A percentile compares a stretch with the other conserved stretches of the same genome.
phyloP scores from a whole-genome alignment of 2,797 vertebrate species.

The Gadopsis bispinosus region DNA sequence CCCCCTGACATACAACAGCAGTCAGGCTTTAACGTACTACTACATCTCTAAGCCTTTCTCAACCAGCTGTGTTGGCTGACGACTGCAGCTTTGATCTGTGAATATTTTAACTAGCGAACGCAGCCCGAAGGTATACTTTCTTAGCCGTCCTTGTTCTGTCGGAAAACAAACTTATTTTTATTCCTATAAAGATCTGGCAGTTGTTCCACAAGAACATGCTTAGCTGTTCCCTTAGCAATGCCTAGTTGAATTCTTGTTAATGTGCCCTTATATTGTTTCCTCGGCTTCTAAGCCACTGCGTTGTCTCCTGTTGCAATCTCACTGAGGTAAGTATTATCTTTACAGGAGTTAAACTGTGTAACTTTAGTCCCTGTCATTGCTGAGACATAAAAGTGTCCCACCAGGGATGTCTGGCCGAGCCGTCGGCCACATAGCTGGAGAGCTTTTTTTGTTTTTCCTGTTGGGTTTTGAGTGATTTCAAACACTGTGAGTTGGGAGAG shows the following conservation, averaged over 20 bases:
- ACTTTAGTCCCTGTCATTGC: neutral
- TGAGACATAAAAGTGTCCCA: slow-evolving; percentile 22
- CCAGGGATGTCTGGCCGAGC: slow-evolving; percentile 14
- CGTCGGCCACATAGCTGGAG: slow-evolving; percentile 18
- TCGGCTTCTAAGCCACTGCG: neutral
- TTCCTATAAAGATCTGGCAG: neutral
- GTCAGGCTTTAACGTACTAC: slow-evolving; percentile 11
- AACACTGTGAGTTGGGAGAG: slow-evolving; percentile 44
- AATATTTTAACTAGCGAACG: neutral
- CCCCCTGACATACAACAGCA: slow-evolving; percentile 7
- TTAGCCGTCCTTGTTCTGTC: neutral
- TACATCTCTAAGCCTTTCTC: neutral
- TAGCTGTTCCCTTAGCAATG: neutral
- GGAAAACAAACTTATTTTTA: neutral
- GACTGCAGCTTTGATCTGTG: slow-evolving; percentile 2
- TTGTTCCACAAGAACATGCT: slow-evolving; percentile 15
- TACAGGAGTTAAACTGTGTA: neutral
- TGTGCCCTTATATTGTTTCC: neutral
- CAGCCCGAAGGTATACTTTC: slow-evolving; percentile 6
- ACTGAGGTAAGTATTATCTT: slow-evolving; percentile 5
- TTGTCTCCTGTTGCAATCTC: slow-evolving; percentile 5
- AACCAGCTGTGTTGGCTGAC: slow-evolving; percentile 21
- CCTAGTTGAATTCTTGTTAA: neutral
- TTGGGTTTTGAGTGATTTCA: slow-evolving; percentile 50
- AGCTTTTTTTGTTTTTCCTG: slow-evolving; percentile 41